phyloP scores from a whole-genome alignment of 2,113 vertebrate species.

The Drymodes brunneopygia region DNA sequence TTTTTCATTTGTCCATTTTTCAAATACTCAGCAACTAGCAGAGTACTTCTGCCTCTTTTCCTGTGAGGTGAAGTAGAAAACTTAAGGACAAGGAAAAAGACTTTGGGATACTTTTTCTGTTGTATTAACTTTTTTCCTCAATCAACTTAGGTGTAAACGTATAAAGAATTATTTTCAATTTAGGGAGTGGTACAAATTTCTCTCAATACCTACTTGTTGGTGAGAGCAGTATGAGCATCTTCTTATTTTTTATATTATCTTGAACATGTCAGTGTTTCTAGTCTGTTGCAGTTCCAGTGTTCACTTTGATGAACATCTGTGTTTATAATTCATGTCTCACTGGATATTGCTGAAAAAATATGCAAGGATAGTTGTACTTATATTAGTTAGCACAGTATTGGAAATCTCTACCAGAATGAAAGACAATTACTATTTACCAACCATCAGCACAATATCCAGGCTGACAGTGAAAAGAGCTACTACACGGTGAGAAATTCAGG shows the following conservation, averaged over 20 bases:
- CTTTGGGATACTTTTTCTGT: neutral
- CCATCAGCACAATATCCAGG: neutral
- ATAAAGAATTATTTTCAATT: neutral
- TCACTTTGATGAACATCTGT: neutral
- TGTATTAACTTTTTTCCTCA: neutral
- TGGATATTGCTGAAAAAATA: neutral
- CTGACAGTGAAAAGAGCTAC: neutral
- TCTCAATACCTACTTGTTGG: neutral
- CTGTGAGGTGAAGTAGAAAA: neutral
- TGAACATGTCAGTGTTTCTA: neutral
- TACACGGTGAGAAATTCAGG: neutral
- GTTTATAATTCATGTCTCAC: neutral
- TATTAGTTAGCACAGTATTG: neutral
- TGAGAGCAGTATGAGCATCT: neutral
- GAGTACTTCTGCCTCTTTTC: neutral
- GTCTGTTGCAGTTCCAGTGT: neutral
- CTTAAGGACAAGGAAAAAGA: neutral
- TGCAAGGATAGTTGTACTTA: rapidly evolving
- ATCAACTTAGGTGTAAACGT: rapidly evolving
- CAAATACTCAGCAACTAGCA: neutral
- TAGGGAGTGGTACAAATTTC: neutral
- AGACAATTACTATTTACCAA: neutral
- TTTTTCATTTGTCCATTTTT: constrained; percentile 22
- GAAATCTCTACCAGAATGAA: neutral
- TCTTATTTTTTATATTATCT: neutral